phyloP scores from a whole-genome alignment of 2,888 invertebrate genomes.

The Nemapogon koenigi region DNA sequence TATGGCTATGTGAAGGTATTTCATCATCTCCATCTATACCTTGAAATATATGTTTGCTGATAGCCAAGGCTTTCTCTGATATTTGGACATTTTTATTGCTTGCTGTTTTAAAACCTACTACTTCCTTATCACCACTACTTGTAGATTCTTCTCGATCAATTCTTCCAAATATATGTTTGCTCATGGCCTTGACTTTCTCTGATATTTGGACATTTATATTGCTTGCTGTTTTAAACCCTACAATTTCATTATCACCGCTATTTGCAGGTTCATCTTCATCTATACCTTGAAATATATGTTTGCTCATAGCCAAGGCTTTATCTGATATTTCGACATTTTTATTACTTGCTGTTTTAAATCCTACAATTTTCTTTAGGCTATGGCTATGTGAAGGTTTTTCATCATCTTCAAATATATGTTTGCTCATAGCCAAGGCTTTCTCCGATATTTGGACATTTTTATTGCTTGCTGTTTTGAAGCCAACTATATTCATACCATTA shows the following conservation, averaged over 20 bases:
- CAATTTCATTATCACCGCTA: conserved; percentile 8
- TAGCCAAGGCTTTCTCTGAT: conserved; percentile 27
- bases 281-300: conserved; percentile 26
- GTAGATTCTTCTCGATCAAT: conserved; percentile 16
- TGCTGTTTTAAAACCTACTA: conserved; percentile 22
- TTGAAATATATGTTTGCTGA: conserved; percentile 26
- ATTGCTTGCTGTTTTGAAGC: conserved; percentile 34
- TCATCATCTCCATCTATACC: no score
- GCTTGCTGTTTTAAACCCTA: conserved; percentile 29
- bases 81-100: conserved; percentile 34
- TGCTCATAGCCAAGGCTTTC: conserved; percentile 25
- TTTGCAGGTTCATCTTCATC: background rate
- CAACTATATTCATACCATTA: conserved; percentile 15
- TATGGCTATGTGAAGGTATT: no score
- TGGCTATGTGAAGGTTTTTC: conserved; percentile 9
- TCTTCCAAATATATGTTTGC: conserved; percentile 29
- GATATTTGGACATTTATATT: conserved; percentile 25
- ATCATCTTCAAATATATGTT: conserved; percentile 27
- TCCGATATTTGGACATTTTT: conserved; percentile 33
- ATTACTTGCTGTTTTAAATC: conserved; percentile 18
- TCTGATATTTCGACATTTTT: conserved; percentile 21
- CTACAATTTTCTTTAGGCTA: conserved; percentile 13
- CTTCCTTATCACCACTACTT: background rate
- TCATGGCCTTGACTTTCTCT: conserved; percentile 27
- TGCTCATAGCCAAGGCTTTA: conserved; percentile 25